A percentile compares a stretch with the other conserved stretches of the same genome.
These are phyloP conservation scores for Sigmodon hispidus DNA, from an alignment of 2,113 vertebrate genomes.

Conservation along the genomic window DNA sequence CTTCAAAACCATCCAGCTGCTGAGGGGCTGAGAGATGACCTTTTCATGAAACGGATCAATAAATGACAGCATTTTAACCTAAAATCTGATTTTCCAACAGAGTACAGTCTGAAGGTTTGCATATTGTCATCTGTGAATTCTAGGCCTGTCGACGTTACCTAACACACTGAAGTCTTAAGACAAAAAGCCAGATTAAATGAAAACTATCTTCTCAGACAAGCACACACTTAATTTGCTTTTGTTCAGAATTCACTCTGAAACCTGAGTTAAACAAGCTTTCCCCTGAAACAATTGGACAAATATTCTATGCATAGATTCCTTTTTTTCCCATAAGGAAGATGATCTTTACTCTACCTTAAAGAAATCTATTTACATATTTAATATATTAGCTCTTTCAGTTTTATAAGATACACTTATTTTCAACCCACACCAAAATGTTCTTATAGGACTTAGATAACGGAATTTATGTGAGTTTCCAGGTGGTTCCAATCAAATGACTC, in stretches of 20 bases:
- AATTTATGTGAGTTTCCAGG: constrained; percentile 37
- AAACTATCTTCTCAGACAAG: constrained; percentile 25
- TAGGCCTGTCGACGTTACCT: constrained; percentile 5
- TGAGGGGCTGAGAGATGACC: background rate
- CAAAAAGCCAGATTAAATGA: constrained; percentile 43
- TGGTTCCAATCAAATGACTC: constrained; percentile 12
- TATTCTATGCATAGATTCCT: background rate
- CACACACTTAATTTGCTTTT: constrained; percentile 35
- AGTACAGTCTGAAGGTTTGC: background rate
- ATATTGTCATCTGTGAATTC: background rate
- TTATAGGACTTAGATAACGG: constrained; percentile 45
- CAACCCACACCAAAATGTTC: background rate
- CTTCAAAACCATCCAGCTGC: background rate
- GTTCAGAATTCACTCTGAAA: constrained; percentile 37
- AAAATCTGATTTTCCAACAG: background rate
- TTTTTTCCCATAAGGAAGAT: background rate
- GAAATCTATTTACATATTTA: constrained; percentile 2
- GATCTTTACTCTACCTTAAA: background rate
- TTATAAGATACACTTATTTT: constrained; percentile 6
- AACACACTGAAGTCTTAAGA: background rate
- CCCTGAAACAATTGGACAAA: constrained; percentile 32
- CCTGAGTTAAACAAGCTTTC: constrained; percentile 8
- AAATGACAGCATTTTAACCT: background rate
- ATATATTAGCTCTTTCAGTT: background rate
- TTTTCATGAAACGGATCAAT: background rate